A percentile compares a stretch with the other conserved stretches of the same genome.
phyloP scores from a whole-genome alignment of 2,113 vertebrate species.

The Pseudonaja textilis region DNA sequence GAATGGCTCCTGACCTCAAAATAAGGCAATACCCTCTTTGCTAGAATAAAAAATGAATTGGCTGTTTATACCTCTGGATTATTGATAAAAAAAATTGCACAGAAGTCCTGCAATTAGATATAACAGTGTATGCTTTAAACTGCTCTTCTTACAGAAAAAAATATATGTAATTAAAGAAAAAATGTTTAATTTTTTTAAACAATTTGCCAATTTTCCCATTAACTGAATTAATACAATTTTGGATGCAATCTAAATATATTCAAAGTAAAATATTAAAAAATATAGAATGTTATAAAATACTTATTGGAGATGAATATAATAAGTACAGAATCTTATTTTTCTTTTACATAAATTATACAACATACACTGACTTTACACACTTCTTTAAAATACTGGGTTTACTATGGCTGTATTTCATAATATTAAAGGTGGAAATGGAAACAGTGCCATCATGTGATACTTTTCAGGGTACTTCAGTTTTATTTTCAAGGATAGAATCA shows the following conservation, averaged over 20 bases:
- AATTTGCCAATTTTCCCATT: slow-evolving; percentile 42
- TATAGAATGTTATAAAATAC: slow-evolving; percentile 64
- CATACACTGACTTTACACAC: slow-evolving; percentile 60
- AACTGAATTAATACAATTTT: slow-evolving; percentile 49
- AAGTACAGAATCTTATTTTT: slow-evolving; percentile 63
- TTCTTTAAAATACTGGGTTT: slow-evolving; percentile 73
- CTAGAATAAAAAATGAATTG: slow-evolving; percentile 56
- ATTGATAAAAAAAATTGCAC: slow-evolving; percentile 54
- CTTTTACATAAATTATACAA: slow-evolving; percentile 74
- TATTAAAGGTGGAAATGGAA: slow-evolving; percentile 90
- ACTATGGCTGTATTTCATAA: slow-evolving; percentile 78
- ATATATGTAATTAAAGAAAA: slow-evolving; percentile 52
- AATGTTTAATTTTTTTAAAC: slow-evolving; percentile 51
- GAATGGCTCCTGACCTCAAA: slow-evolving; percentile 51
- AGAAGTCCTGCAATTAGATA: slow-evolving; percentile 63
- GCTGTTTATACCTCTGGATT: slow-evolving; percentile 51
- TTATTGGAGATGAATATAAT: slow-evolving; percentile 60
- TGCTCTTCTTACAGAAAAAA: slow-evolving; percentile 52
- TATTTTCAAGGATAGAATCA: slow-evolving; percentile 66
- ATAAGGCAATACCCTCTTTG: slow-evolving; percentile 56
- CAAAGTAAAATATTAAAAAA: slow-evolving; percentile 64
- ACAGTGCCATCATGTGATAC: slow-evolving; percentile 99
- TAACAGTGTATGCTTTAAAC: slow-evolving; percentile 57
- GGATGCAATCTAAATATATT: slow-evolving; percentile 48
- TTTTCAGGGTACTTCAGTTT: slow-evolving; percentile 88